Evolutionary conservation across 2,888 invertebrate genomes (phyloP).

Genomic region (Enchytraeus crypticus): DNA sequence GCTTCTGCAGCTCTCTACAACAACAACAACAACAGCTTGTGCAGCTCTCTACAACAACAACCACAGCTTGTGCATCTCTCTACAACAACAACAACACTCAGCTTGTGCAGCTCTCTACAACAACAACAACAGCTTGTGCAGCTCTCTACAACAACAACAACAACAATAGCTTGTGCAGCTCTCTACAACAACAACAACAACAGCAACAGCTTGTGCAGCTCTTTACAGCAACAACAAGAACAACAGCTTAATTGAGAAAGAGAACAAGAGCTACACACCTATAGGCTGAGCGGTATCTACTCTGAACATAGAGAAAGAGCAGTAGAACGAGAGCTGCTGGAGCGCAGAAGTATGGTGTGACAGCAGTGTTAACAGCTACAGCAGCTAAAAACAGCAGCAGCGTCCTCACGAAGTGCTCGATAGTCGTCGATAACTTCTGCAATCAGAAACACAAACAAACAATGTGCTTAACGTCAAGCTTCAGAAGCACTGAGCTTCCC

Average conservation of each 20-base stretch:
- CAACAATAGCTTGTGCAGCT: slow-evolving; percentile 60
- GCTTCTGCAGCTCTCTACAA: no score
- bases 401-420: slow-evolving; percentile 66
- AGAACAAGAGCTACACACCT: slow-evolving; percentile 8
- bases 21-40: no score
- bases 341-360: slow-evolving; percentile 22
- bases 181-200: slow-evolving; percentile 52
- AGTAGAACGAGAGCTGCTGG: slow-evolving; percentile 19
- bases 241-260: no score
- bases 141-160: slow-evolving; percentile 54
- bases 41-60: no score
- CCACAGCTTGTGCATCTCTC: no score
- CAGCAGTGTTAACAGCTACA: slow-evolving; percentile 22
- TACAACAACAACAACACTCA: no score
- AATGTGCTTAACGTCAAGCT: no score
- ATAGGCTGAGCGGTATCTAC: slow-evolving; percentile 15
- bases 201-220: slow-evolving; percentile 62
- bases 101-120: no score
- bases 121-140: slow-evolving; percentile 66
- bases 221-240: slow-evolving; percentile 51
- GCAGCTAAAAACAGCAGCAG: slow-evolving; percentile 28
- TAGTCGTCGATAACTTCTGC: slow-evolving; percentile 70
- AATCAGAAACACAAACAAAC: no score
- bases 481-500: no score
- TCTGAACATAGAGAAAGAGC: slow-evolving; percentile 20